Evolutionary conservation across 2,113 vertebrate species (phyloP).

Genomic region (Albula goreensis): DNA sequence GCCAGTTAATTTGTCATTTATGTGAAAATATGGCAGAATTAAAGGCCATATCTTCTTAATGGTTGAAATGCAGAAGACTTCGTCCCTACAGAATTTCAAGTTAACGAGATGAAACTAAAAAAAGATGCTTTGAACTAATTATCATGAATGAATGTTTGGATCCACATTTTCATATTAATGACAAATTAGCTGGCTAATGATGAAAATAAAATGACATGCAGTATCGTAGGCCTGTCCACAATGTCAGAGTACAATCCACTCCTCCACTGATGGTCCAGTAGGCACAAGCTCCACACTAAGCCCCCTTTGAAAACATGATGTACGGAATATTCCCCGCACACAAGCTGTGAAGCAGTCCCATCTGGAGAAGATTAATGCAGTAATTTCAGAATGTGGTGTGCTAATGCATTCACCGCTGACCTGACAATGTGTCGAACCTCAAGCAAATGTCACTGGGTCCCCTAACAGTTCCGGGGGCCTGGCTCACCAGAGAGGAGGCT

Average conservation of each 20-base stretch:
- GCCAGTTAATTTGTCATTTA: background rate
- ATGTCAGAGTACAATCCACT: background rate
- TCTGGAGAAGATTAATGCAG: slow-evolving; percentile 10
- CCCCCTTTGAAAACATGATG: too few species aligned
- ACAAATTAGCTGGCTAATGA: background rate
- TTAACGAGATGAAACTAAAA: background rate
- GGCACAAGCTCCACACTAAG: too few species aligned
- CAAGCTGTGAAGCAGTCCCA: too few species aligned
- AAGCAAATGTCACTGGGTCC: background rate
- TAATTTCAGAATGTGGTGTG: background rate
- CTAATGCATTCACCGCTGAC: background rate
- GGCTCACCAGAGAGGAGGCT: too few species aligned
- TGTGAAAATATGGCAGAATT: background rate
- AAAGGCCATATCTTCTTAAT: background rate
- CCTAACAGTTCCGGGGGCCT: too few species aligned
- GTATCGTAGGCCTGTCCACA: too few species aligned
- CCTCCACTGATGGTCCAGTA: background rate
- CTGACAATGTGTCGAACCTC: background rate
- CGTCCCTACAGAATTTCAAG: background rate
- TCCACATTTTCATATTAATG: background rate
- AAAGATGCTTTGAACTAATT: background rate
- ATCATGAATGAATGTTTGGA: background rate
- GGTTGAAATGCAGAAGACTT: background rate
- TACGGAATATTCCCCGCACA: background rate
- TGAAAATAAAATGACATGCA: too few species aligned